Evolutionary conservation across 2,797 vertebrate species (phyloP).

Genomic region (Ambastaia sidthimunki): DNA sequence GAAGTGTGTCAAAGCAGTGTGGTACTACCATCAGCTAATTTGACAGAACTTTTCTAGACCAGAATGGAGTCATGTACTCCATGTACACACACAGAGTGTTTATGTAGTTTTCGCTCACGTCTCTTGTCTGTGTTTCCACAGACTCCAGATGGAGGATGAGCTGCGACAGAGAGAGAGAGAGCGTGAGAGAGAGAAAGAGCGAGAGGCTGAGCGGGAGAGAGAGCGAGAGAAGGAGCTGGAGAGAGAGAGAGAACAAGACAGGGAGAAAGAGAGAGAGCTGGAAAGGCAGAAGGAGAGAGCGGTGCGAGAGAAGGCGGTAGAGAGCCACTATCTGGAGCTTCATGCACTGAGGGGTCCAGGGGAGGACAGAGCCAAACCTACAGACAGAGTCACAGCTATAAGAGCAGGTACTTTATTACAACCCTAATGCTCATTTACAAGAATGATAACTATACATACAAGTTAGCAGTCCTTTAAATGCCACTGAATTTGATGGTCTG

Average conservation of each 20-base stretch:
- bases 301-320: slow-evolving; percentile 81
- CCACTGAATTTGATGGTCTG: too few relatives aligned
- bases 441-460: too few relatives aligned
- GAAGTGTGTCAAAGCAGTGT: background rate
- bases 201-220: slow-evolving; percentile 66
- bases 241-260: slow-evolving; percentile 75
- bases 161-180: slow-evolving; percentile 78
- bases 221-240: slow-evolving; percentile 72
- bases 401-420: slow-evolving; percentile 82
- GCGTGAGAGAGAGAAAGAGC: slow-evolving; percentile 76
- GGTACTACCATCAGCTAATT: background rate
- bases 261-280: slow-evolving; percentile 90
- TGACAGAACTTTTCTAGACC: background rate
- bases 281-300: slow-evolving; percentile 82
- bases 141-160: slow-evolving; percentile 96
- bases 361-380: slow-evolving; percentile 86
- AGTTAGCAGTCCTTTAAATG: too few relatives aligned
- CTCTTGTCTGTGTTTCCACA: slow-evolving; percentile 60
- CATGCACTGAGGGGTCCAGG: slow-evolving; percentile 83
- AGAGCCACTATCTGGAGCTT: slow-evolving; percentile 90
- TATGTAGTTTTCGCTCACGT: background rate
- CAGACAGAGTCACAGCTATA: slow-evolving; percentile 85
- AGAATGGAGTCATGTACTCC: too few relatives aligned
- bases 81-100: background rate
- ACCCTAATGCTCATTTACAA: background rate